These are phyloP conservation scores for Otis tarda DNA, from an alignment of 2,113 vertebrate species.

Conservation along the genomic window DNA sequence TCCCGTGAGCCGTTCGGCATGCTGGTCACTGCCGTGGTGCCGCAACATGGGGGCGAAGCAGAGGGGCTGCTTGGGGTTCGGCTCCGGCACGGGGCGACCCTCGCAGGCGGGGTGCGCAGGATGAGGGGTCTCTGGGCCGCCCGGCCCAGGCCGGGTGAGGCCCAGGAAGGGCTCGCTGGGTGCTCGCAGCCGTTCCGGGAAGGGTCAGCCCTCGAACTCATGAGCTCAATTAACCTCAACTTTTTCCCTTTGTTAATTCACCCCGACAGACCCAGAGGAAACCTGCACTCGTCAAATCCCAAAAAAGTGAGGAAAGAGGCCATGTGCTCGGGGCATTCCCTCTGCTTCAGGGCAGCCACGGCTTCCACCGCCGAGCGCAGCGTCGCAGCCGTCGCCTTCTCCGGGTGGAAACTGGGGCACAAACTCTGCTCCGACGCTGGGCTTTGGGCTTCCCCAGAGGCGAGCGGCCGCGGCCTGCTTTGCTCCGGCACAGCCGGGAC, in stretches of 20 bases:
- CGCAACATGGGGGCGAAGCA: accelerated
- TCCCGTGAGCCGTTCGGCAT: neutral
- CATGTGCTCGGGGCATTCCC: neutral
- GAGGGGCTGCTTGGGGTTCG: neutral
- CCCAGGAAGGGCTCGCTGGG: neutral
- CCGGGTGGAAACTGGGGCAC: neutral
- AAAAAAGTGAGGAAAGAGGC: neutral
- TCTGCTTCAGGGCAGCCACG: neutral
- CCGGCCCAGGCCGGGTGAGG: neutral
- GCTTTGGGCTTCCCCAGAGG: neutral
- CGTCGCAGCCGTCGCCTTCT: neutral
- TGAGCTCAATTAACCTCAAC: neutral
- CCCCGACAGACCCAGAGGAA: neutral
- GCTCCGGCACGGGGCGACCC: neutral
- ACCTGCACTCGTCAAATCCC: neutral
- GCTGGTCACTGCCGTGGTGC: neutral
- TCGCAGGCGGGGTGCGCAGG: accelerated
- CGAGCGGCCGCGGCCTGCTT: accelerated
- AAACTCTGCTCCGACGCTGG: accelerated
- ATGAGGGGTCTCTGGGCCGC: neutral
- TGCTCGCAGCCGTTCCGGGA: neutral
- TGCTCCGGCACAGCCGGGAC: neutral
- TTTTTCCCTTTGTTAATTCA: neutral
- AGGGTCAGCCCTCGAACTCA: neutral
- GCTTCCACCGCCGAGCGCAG: neutral